These are phyloP conservation scores for Hylyphantes graminicola DNA, from an alignment of 1,140 invertebrate genomes.

Conservation along the genomic window DNA sequence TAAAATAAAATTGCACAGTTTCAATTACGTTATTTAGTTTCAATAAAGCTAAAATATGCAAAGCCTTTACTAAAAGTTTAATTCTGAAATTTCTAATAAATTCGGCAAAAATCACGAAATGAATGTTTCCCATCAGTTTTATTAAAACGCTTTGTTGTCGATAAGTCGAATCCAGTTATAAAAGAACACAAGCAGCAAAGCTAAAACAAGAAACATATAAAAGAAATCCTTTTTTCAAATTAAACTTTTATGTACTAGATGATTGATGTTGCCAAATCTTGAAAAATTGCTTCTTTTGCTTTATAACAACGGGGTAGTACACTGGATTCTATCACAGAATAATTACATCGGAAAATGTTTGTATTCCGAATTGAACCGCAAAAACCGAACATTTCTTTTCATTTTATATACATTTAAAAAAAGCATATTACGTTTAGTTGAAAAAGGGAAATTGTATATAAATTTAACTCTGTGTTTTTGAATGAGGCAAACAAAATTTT, in stretches of 20 bases:
- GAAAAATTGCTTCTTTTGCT: constrained; percentile 45
- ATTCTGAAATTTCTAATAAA: no score
- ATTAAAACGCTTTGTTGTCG: no score
- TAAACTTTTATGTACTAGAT: constrained; percentile 42
- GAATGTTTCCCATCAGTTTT: no score
- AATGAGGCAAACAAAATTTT: constrained; percentile 39
- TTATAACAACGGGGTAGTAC: constrained; percentile 22
- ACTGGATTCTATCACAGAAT: constrained; percentile 14
- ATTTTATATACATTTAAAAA: constrained; percentile 26
- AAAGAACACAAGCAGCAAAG: background rate
- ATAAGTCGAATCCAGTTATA: no score
- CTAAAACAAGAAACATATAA: background rate
- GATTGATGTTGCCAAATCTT: constrained; percentile 36
- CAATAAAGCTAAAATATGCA: no score
- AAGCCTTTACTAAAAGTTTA: no score
- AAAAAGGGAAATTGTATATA: constrained; percentile 27
- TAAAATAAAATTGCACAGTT: no score
- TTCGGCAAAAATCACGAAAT: no score
- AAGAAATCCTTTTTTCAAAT: constrained; percentile 18
- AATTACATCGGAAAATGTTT: constrained; percentile 38
- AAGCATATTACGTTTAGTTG: background rate
- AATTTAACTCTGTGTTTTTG: constrained; percentile 36
- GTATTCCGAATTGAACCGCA: constrained; percentile 31
- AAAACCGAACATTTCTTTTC: constrained; percentile 23
- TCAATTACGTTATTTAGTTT: no score